Evolutionary conservation across 2,797 vertebrate species (phyloP), one percentile per base, ranked within the genome.

Genomic region (Molossus molossus): DNA sequence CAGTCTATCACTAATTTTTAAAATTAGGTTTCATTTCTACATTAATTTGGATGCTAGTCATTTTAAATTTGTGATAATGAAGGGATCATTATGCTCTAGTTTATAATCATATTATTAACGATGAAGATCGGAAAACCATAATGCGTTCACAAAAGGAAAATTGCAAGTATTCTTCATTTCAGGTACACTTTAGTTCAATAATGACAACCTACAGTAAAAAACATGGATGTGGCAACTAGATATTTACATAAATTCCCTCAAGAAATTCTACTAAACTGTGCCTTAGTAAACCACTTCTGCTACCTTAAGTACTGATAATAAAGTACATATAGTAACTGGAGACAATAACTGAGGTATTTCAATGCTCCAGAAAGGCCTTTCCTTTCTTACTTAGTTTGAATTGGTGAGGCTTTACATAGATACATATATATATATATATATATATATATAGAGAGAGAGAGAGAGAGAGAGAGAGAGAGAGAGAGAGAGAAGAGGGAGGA

Each of bases 171-270:
- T 69, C 87, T 57, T 84, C 50, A 87, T 57, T 84, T 84, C 40
- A 50, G 80, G 67, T 25, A 57, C 17, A 75, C 53, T 85, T 93
- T 23, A 85, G 62, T 94, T 91, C 73, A 91, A 29, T 82, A 60
- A 87, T 50, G 25, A 79, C 27, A 81, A 85, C 12, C 80, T 85
- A 76, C 21, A 80, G 48, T 83, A 6, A 84, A 76, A 84, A 90
- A 73, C 64, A 45, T 5, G 37, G 23, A 48, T 48, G 55, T 13
- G 13, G 29, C 60, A 62, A 89, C 40, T 67, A 67, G 20, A 23
- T n/a, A 82, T 37, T 75, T 76, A 81, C 60, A 40, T 45, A 67
- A 89, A 81, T 50, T 58, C 60, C 37, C 53, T 58, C 55, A 62
- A 67, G 27, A 82, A 82, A 73, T 72, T 58, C 80, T 60, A 76